Evolutionary conservation across 1,140 invertebrate species (phyloP).

Genomic region (Procambarus clarkii): DNA sequence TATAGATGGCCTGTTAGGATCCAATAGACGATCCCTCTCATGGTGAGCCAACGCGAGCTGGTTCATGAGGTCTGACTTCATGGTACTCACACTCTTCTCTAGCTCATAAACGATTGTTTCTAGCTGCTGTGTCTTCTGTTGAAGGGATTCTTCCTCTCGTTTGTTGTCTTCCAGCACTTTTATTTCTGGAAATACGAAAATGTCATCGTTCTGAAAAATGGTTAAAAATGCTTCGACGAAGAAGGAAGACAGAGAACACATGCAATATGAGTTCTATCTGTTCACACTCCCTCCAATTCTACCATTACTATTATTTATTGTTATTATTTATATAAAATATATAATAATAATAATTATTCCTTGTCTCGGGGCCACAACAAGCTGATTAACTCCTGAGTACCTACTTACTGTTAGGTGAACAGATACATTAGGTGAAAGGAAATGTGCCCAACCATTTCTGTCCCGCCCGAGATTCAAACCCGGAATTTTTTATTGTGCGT

Average conservation of each 20-base stretch:
- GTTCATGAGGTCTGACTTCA: not conserved
- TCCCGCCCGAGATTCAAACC: too few relatives aligned
- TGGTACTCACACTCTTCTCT: not conserved
- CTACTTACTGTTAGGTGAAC: too few relatives aligned
- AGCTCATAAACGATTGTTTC: not conserved
- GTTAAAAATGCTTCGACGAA: not conserved
- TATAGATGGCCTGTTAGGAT: not conserved
- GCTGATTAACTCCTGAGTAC: too few relatives aligned
- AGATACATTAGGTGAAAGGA: too few relatives aligned
- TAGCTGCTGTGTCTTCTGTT: not conserved
- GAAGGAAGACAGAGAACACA: not conserved
- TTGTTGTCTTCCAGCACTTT: constrained; percentile 11
- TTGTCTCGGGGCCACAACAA: too few relatives aligned
- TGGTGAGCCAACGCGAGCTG: not conserved
- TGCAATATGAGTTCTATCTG: not conserved
- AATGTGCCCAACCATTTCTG: too few relatives aligned
- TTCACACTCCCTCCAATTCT: not conserved
- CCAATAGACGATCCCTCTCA: not conserved
- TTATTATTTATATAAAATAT: too few relatives aligned
- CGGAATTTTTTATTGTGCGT: too few relatives aligned
- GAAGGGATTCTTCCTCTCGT: not conserved
- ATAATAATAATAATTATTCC: too few relatives aligned
- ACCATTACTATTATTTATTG: too few relatives aligned
- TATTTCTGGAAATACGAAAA: not conserved
- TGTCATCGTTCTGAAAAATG: not conserved